A percentile compares a stretch with the other conserved stretches of the same genome.
phyloP scores from a whole-genome alignment of 1,140 invertebrate species.

The Coenobita brevimanus region DNA sequence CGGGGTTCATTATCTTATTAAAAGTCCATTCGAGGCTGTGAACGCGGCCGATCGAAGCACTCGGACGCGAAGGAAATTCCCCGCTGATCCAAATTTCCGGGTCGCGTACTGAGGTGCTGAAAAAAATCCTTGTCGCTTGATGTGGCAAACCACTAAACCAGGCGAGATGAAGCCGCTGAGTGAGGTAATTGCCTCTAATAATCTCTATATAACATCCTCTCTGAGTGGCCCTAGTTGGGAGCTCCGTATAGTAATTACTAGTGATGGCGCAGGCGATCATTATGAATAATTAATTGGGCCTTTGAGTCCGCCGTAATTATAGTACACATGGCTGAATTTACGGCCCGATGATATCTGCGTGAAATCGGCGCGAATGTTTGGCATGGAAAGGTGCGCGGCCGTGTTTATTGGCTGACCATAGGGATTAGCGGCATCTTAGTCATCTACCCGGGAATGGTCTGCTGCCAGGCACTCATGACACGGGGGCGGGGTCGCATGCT shows the following conservation, averaged over 20 bases:
- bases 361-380: slow-evolving; percentile 26
- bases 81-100: slow-evolving; percentile 33
- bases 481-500: not conserved
- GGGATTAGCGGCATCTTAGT: slow-evolving; percentile 10
- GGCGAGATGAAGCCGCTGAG: slow-evolving; percentile 25
- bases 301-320: slow-evolving; percentile 48
- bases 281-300: slow-evolving; percentile 52
- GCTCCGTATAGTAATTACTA: slow-evolving; percentile 46
- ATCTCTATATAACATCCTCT: slow-evolving; percentile 40
- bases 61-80: slow-evolving; percentile 46
- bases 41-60: not conserved
- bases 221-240: slow-evolving; percentile 38
- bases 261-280: slow-evolving; percentile 44
- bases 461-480: not conserved
- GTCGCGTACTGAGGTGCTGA: slow-evolving; percentile 12
- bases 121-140: slow-evolving; percentile 14
- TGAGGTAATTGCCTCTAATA: slow-evolving; percentile 35
- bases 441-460: not conserved
- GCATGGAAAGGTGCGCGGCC: slow-evolving; percentile 2
- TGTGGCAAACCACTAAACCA: slow-evolving; percentile 12
- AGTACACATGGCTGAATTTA: slow-evolving; percentile 39
- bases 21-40: slow-evolving; percentile 41
- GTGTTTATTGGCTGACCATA: slow-evolving; percentile 30
- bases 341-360: slow-evolving; percentile 41
- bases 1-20: slow-evolving; percentile 47